Percentiles rank a stretch among this genome's conserved stretches.
phyloP scores from a whole-genome alignment of 2,113 vertebrate species.

The Australoheros scitulus region DNA sequence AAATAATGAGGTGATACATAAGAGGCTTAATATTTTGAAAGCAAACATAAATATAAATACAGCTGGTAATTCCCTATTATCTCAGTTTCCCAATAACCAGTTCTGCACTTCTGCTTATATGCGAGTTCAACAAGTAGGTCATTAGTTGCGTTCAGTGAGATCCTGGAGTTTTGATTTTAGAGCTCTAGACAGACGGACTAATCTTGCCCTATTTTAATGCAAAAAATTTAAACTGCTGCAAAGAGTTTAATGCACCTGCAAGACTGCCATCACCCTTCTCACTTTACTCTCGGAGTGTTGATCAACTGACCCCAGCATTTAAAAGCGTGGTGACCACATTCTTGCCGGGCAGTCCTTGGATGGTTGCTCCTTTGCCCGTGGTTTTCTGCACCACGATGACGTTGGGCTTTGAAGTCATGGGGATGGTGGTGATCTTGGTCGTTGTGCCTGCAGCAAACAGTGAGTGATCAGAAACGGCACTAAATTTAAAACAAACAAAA shows the following conservation, averaged over 20 bases:
- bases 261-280: not conserved
- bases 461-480: not conserved
- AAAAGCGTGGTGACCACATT: constrained; percentile 96
- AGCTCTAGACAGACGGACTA: not conserved
- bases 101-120: not conserved
- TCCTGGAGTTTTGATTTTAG: too few species aligned
- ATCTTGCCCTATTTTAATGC: not conserved
- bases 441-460: constrained; percentile 85
- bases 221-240: fast-evolving
- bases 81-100: not conserved
- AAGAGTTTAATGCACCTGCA: not conserved
- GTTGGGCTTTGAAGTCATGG: constrained; percentile 98
- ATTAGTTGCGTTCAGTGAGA: not conserved
- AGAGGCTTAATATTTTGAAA: not conserved
- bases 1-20: not conserved
- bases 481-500: fast-evolving
- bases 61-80: not conserved
- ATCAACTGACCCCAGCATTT: constrained; percentile 90
- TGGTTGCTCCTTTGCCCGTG: constrained; percentile 94
- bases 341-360: constrained; percentile 96
- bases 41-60: not conserved
- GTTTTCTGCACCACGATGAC: constrained; percentile 99
- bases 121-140: not conserved
- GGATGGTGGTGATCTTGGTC: constrained; percentile 98
- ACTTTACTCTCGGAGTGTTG: not conserved